A percentile compares a stretch with the other conserved stretches of the same genome.
Evolutionary conservation across 2,113 vertebrate genomes (phyloP).

Genomic region (Ailuropoda melanoleuca): DNA sequence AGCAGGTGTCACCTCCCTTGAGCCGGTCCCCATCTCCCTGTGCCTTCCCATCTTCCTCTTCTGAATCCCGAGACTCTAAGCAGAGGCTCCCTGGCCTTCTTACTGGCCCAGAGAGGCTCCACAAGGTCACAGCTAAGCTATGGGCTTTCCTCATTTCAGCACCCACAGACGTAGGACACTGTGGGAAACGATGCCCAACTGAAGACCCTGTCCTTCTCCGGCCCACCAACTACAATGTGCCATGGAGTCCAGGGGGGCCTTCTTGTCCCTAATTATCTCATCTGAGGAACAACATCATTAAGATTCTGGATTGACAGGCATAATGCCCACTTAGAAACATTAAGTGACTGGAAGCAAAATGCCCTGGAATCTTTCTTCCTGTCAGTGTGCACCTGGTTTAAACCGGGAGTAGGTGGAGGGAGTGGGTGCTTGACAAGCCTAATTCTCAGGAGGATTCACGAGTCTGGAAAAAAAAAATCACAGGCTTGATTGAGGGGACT

Average conservation of each 20-base stretch:
- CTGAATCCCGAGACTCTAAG: not conserved
- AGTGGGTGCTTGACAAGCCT: slow-evolving; percentile 54
- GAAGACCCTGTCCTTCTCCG: not conserved
- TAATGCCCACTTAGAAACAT: slow-evolving; percentile 47
- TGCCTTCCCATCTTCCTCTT: not conserved
- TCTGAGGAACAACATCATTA: not conserved
- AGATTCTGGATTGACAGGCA: not conserved
- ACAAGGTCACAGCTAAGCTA: not conserved
- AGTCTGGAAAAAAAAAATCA: not conserved
- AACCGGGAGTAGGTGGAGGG: slow-evolving; percentile 49
- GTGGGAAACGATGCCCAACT: not conserved
- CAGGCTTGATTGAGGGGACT: slow-evolving; percentile 63
- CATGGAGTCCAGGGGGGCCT: not conserved
- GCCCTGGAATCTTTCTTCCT: slow-evolving; percentile 33
- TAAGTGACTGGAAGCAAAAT: not conserved
- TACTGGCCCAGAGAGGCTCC: not conserved
- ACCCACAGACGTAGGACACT: not conserved
- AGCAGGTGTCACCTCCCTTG: not conserved
- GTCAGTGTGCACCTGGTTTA: slow-evolving; percentile 54
- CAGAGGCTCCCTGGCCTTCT: not conserved
- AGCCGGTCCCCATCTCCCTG: too few relatives aligned
- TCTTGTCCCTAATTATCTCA: not conserved
- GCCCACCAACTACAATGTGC: not conserved
- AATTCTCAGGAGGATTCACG: slow-evolving; percentile 48
- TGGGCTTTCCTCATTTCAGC: not conserved